phyloP scores from a whole-genome alignment of 2,113 vertebrate genomes.

The Proteles cristata region DNA sequence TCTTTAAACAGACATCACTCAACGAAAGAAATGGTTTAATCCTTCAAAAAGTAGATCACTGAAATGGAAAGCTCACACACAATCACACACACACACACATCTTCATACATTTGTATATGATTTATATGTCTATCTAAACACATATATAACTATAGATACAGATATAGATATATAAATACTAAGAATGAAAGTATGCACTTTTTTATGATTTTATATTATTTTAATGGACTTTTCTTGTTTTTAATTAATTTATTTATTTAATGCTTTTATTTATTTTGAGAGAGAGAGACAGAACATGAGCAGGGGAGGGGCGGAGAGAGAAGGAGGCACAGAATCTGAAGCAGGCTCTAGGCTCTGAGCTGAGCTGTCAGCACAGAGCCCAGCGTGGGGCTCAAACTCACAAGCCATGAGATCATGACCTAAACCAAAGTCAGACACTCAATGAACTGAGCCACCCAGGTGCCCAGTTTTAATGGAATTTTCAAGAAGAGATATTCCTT shows the following conservation, averaged over 20 bases:
- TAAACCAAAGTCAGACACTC: no score
- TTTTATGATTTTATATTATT: background rate
- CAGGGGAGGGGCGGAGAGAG: no score
- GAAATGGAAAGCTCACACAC: slow-evolving; percentile 21
- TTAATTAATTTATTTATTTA: no score
- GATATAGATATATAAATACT: background rate
- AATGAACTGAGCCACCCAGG: no score
- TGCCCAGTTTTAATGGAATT: background rate
- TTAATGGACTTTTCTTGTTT: background rate
- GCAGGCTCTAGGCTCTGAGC: no score
- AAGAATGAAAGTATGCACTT: background rate
- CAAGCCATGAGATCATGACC: no score
- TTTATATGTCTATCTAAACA: background rate
- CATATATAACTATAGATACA: background rate
- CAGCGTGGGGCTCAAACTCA: no score
- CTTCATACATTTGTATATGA: background rate
- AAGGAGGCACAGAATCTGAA: no score
- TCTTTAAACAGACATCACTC: slow-evolving; percentile 1
- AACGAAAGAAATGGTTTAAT: slow-evolving; percentile 33
- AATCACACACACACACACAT: background rate
- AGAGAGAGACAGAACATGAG: no score
- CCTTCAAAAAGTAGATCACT: background rate
- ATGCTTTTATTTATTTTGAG: no score
- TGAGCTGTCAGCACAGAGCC: no score
- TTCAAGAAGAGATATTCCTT: background rate